Evolutionary conservation across 2,797 vertebrate species (phyloP).

Genomic region (Protosalanx chinensis): DNA sequence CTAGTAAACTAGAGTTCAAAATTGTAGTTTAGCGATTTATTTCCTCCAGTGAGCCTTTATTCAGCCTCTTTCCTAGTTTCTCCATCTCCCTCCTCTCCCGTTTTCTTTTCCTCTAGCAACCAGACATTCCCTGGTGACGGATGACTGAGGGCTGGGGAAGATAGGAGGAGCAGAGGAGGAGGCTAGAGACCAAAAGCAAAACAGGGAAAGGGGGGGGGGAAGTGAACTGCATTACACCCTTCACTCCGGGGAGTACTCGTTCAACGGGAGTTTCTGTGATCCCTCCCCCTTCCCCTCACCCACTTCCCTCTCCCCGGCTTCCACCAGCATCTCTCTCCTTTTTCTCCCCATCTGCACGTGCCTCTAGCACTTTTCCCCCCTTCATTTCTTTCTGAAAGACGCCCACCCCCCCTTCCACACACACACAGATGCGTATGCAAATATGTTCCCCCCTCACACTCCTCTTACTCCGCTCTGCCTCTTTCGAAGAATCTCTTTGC

Average conservation of each 20-base stretch:
- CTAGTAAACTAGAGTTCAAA: constrained; percentile 42
- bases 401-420: background rate
- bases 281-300: constrained; percentile 2
- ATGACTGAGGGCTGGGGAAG: constrained; percentile 47
- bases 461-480: constrained; percentile 10
- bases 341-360: constrained; percentile 15
- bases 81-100: constrained; percentile 26
- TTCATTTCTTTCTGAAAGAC: constrained; percentile 18
- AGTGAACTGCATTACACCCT: constrained; percentile 30
- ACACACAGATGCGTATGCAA: constrained; percentile 1
- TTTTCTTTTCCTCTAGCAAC: constrained; percentile 33
- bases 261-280: constrained; percentile 14
- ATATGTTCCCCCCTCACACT: constrained; percentile 15
- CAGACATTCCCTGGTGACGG: constrained; percentile 55
- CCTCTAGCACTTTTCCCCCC: constrained; percentile 1
- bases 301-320: constrained; percentile 18
- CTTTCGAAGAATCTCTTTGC: constrained; percentile 7
- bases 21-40: constrained; percentile 35
- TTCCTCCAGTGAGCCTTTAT: background rate
- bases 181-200: constrained; percentile 12
- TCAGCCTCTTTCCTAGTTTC: constrained; percentile 43
- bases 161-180: constrained; percentile 25
- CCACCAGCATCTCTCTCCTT: background rate
- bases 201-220: constrained; percentile 20
- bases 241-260: constrained; percentile 26